Conservation (phyloP, 1,140 invertebrate genomes). For the Drosophila pruinosa region DNA sequence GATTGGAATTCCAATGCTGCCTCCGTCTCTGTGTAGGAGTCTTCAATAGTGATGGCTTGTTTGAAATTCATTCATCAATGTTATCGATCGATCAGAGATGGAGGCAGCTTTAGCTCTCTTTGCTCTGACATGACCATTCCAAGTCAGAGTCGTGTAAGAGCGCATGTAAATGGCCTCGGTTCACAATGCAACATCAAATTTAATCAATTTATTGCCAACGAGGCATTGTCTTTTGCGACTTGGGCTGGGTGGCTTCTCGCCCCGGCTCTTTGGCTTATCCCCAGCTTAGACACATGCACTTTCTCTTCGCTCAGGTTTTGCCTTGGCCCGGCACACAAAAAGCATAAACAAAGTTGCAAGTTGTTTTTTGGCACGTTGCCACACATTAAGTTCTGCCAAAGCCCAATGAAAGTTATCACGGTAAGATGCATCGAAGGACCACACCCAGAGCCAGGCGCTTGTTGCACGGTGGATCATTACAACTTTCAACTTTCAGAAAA, state of each 20-base stretch:
- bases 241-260: slow-evolving; percentile 14
- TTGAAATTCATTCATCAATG: slow-evolving; percentile 78
- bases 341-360: slow-evolving; percentile 16
- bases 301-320: slow-evolving; percentile 6
- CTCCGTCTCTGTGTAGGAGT: slow-evolving; percentile 55
- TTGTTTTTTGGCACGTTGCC: slow-evolving; percentile 7
- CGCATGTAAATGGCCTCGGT: slow-evolving; percentile 34
- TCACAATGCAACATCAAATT: slow-evolving; percentile 75
- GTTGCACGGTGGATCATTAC: not conserved
- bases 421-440: not conserved
- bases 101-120: not conserved
- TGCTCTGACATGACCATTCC: not conserved
- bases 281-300: slow-evolving; percentile 32
- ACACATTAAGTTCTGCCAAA: slow-evolving; percentile 38
- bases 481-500: no score
- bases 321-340: not conserved
- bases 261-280: slow-evolving; percentile 6
- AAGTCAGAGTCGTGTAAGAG: not conserved
- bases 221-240: slow-evolving; percentile 62
- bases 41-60: slow-evolving; percentile 16
- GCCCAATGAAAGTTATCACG: slow-evolving; percentile 10
- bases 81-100: slow-evolving; percentile 71
- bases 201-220: slow-evolving; percentile 78
- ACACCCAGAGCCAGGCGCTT: not conserved
- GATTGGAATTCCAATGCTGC: slow-evolving; percentile 8